Evolutionary conservation across 2,797 vertebrate genomes (phyloP).

Genomic region (Pempheris klunzingeri): DNA sequence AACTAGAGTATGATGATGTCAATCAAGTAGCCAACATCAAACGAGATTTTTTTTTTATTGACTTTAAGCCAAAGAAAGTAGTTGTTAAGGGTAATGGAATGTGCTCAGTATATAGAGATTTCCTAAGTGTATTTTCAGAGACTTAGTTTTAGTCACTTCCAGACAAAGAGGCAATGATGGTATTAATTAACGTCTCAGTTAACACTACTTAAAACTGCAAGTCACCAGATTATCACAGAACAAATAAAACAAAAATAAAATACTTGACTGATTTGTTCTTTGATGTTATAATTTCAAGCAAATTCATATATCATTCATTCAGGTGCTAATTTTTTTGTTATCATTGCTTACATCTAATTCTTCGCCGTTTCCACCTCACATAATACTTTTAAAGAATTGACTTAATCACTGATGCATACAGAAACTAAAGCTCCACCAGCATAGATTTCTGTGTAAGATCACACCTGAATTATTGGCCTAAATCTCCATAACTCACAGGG

Average conservation of each 20-base stretch:
- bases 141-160: background rate
- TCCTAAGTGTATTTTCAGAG: background rate
- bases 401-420: background rate
- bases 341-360: background rate
- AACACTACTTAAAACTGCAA: background rate
- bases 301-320: background rate
- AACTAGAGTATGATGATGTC: no score
- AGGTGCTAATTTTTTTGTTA: background rate
- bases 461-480: conserved; percentile 8
- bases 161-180: background rate
- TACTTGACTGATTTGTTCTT: background rate
- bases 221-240: background rate
- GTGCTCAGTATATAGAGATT: background rate
- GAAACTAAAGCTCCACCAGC: conserved; percentile 2
- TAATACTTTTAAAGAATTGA: background rate
- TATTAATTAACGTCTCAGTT: background rate
- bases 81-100: background rate
- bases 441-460: conserved; percentile 22
- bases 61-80: background rate
- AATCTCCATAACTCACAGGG: conserved; percentile 16
- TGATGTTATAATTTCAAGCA: background rate
- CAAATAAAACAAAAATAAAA: background rate
- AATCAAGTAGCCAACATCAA: background rate
- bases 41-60: background rate
- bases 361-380: background rate